Base-by-base conservation (phyloP, 2,113 vertebrate genomes). In the Acanthochromis polyacanthus region DNA sequence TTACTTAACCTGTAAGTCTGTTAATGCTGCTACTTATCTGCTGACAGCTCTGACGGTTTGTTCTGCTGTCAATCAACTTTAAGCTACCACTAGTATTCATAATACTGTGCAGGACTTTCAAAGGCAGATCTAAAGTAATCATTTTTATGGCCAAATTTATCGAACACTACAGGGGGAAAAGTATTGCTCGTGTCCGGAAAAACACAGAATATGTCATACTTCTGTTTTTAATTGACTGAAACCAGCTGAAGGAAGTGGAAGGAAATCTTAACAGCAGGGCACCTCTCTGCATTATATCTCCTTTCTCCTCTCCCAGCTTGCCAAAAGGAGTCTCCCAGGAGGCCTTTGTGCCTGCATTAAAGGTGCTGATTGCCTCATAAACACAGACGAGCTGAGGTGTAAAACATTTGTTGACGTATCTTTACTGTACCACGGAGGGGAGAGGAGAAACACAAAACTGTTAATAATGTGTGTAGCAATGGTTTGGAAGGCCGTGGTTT, bases 341-440 rank as follows among this genome's bases (percentile, higher is more conserved):
- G 83, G 68, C 81, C 25, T 58, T 52, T 56, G 72, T 70, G 72
- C 43, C 46, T 57, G 59, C 79, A 68, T 90, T 91, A 71, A 55
- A 67, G 66, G 62, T 65, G 57, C 19, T 91, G 81, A 91, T 83
- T 78, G 75, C 38, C 70, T 76, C 79, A 83, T 89, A 90, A 92
- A 93, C 32, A 56, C 64, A 69, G 71, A 88, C 48, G 4, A 78
- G 40, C 74, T 76, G 68, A 81, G 73, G 62, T 80, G 60, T 85
- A 80, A 87, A 87, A 85, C 69, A 63, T 77, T 62, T 67, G 45
- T 19, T 78, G 55, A 64, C 0, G n/a, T 72, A 43, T 45, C 32
- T 67, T 80, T 45, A 59, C 48, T 56, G 66, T 50, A 40, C 32
- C 2, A 0, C 56, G 0, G 14, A 38, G 36, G 55, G 78, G 19